phyloP scores from a whole-genome alignment of 2,888 invertebrate species.

The Drosophila subsilvestris region DNA sequence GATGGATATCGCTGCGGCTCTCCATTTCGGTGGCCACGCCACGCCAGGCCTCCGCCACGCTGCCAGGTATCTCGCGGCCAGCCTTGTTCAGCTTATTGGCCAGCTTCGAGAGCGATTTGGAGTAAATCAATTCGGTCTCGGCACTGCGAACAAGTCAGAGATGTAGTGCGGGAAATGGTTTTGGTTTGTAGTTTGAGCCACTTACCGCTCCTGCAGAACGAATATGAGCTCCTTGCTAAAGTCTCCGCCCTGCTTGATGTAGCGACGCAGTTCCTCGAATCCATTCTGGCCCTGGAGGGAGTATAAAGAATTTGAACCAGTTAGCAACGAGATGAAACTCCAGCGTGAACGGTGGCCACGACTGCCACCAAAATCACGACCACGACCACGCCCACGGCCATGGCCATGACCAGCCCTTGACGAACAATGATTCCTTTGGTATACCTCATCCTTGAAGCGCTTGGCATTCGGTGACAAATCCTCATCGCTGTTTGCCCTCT shows the following conservation, averaged over 20 bases:
- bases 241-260: constrained; percentile 97
- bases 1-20: constrained; percentile 94
- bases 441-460: constrained; percentile 79
- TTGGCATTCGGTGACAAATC: constrained; percentile 78
- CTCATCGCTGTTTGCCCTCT: constrained; percentile 64
- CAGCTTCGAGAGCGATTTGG: constrained; percentile 94
- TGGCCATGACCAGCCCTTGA: neutral
- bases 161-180: no score
- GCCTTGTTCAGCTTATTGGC: constrained; percentile 93
- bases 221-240: constrained; percentile 96
- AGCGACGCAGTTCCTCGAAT: constrained; percentile 95
- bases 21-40: constrained; percentile 96
- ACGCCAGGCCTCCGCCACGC: constrained; percentile 95
- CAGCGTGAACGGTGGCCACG: neutral
- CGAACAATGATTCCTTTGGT: constrained; percentile 9
- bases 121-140: constrained; percentile 95
- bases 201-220: constrained; percentile 95
- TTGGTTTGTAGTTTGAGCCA: neutral
- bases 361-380: neutral
- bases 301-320: neutral
- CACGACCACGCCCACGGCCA: neutral
- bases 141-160: constrained; percentile 86
- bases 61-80: constrained; percentile 90
- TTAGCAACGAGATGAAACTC: neutral
- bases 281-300: constrained; percentile 94